A percentile compares a stretch with the other conserved stretches of the same genome.
These are phyloP conservation scores for Morus bassanus DNA, from an alignment of 2,797 vertebrate genomes.

Conservation along the genomic window DNA sequence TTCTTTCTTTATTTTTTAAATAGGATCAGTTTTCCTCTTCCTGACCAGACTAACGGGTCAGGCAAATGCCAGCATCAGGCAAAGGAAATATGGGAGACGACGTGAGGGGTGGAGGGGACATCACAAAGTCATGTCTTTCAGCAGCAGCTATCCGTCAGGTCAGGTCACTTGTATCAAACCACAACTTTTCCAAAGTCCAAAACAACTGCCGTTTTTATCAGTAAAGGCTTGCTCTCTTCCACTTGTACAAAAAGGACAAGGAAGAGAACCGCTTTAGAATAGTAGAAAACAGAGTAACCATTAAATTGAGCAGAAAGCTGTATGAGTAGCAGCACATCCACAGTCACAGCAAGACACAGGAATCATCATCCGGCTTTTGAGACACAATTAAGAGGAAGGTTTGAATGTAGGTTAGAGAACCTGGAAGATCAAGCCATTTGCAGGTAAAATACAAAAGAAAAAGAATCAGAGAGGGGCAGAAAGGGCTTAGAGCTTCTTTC, in stretches of 20 bases:
- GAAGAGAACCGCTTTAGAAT: not conserved
- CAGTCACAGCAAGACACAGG: not conserved
- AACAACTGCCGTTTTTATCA: not conserved
- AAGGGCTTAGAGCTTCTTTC: not conserved
- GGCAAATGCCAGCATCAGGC: not conserved
- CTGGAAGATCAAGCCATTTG: not conserved
- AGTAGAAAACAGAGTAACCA: not conserved
- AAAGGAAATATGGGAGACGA: constrained; percentile 6
- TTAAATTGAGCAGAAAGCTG: not conserved
- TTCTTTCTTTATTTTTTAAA: not conserved
- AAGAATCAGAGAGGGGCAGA: not conserved
- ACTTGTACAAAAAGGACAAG: not conserved
- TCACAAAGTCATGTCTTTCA: not conserved
- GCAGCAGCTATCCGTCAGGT: not conserved
- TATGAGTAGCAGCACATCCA: rapidly evolving
- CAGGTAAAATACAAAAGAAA: not conserved
- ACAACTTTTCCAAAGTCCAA: not conserved
- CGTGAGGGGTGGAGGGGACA: not conserved
- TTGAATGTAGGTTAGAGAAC: not conserved
- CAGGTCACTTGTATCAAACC: not conserved
- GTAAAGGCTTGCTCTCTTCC: not conserved
- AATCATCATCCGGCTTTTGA: not conserved
- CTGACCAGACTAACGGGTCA: not conserved
- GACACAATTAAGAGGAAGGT: not conserved
- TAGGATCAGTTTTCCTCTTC: not conserved